Evolutionary conservation across 1,140 invertebrate species (phyloP).

Genomic region (Zaprionus camerounensis): DNA sequence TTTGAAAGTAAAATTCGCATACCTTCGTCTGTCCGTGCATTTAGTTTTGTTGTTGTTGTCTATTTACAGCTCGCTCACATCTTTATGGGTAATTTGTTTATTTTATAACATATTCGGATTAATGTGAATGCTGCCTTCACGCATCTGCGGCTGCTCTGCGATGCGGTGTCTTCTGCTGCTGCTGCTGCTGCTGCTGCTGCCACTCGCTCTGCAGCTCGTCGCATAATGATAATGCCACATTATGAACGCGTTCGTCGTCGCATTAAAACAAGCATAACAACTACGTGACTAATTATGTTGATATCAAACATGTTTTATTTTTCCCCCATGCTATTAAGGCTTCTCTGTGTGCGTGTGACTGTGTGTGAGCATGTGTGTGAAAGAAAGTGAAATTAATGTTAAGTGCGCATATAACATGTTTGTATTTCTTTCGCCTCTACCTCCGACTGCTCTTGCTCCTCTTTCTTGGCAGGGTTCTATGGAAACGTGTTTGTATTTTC

Average conservation of each 20-base stretch:
- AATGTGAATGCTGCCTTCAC: conserved; percentile 29
- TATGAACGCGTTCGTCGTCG: conserved; percentile 74
- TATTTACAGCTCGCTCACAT: conserved; percentile 32
- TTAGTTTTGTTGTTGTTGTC: neutral
- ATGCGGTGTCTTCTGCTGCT: neutral
- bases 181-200: conserved; percentile 29
- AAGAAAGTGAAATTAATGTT: conserved; percentile 82
- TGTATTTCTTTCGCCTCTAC: conserved; percentile 7
- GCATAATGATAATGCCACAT: conserved; percentile 67
- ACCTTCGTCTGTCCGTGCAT: neutral
- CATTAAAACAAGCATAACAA: conserved; percentile 81
- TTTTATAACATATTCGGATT: conserved; percentile 68
- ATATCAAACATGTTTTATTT: conserved; percentile 64
- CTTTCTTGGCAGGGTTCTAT: conserved; percentile 11
- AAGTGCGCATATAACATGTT: conserved; percentile 69
- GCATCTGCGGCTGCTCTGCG: conserved; percentile 29
- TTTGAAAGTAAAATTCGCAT: conserved; percentile 43
- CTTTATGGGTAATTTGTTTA: conserved; percentile 70
- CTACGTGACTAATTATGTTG: conserved; percentile 83
- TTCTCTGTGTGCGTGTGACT: conserved; percentile 24
- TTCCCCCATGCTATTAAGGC: conserved; percentile 43
- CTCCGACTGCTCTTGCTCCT: neutral
- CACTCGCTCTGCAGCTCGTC: conserved; percentile 29
- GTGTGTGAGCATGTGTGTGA: conserved; percentile 36
- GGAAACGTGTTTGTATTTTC: conserved; percentile 60